A percentile compares a stretch with the other conserved stretches of the same genome.
Conservation (phyloP, 1,140 invertebrate genomes). For the Phymorhynchus buccinoides region DNA sequence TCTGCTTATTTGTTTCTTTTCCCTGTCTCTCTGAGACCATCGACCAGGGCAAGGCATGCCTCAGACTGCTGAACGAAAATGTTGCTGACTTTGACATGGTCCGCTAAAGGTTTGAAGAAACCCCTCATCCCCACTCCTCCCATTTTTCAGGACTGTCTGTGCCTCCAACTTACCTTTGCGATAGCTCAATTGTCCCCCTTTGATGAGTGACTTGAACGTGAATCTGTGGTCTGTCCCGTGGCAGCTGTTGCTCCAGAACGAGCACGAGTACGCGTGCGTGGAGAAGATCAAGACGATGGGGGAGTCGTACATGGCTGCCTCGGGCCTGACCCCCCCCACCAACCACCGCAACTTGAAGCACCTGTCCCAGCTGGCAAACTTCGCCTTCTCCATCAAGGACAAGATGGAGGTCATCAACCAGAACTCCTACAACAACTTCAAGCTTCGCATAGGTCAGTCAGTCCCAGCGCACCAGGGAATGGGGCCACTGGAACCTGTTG, state of each 20-base stretch:
- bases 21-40: no score
- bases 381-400: constrained; percentile 91
- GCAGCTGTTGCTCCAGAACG: constrained; percentile 17
- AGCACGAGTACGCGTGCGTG: constrained; percentile 82
- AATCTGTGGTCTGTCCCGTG: no score
- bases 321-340: constrained; percentile 83
- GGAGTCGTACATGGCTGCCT: constrained; percentile 96
- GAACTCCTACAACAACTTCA: constrained; percentile 97
- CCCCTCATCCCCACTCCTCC: no score
- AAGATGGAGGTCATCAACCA: constrained; percentile 95
- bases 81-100: constrained; percentile 94
- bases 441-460: constrained; percentile 87
- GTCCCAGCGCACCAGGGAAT: no score
- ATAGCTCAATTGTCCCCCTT: no score
- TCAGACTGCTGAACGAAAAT: constrained; percentile 95
- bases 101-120: neutral
- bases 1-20: no score
- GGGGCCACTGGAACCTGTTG: no score
- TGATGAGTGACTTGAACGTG: no score
- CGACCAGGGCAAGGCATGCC: constrained; percentile 94
- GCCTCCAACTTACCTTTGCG: no score
- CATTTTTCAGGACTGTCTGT: no score
- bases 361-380: constrained; percentile 92
- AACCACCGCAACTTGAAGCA: constrained; percentile 71
- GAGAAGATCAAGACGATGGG: constrained; percentile 98